Base-by-base conservation (phyloP, 2,888 invertebrate species). In the Heteromyza rotundicornis region DNA sequence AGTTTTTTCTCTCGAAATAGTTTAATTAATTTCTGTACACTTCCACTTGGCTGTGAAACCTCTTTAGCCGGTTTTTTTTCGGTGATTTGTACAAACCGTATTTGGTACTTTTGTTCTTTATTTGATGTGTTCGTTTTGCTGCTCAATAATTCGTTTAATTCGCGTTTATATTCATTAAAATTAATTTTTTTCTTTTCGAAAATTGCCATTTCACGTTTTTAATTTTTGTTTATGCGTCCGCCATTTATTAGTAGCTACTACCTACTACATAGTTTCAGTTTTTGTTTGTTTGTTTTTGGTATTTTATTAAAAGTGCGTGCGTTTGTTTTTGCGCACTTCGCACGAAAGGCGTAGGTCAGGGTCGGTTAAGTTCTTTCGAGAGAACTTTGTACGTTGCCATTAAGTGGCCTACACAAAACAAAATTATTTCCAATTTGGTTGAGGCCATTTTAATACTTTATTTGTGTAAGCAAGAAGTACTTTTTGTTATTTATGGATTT, bases 281-380 rank as follows among this genome's bases (percentile, higher is more conserved):
- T 40, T 8, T 40, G 40, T 2, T 8, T 40, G 8, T 40, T 40
- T 40, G 5, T 40, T 40, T 40, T 40, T 40, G 40, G 3, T 40
- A 40, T n/a, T 40, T 40, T 3, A n/a, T n/a, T n/a, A n/a, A 12
- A 32, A 8, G n/a, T 40, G 40, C n/a, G 3, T 40, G 12, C n/a
- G 3, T 8, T 47, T 47, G 19, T 47, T 47, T 12, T 2, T 47
- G 47, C 10, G 36, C 12, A n/a, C 32, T 23, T 53, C 19, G 24
- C n/a, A n/a, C n/a, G 12, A 19, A 27, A 40, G 7, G 50, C 50
- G 50, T 49, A 57, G 57, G 57, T 57, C 57, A 57, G 50, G 57
- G 57, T 57, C 57, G 56, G 44, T 56, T 47, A 17, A 56, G 47
- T 36, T 44, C 24, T 36, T 47, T 36, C 17, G n/a, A 12, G 7